Percentiles rank a stretch among this genome's conserved stretches.
phyloP scores from a whole-genome alignment of 2,888 invertebrate species.

The Hypolimnas misippus region DNA sequence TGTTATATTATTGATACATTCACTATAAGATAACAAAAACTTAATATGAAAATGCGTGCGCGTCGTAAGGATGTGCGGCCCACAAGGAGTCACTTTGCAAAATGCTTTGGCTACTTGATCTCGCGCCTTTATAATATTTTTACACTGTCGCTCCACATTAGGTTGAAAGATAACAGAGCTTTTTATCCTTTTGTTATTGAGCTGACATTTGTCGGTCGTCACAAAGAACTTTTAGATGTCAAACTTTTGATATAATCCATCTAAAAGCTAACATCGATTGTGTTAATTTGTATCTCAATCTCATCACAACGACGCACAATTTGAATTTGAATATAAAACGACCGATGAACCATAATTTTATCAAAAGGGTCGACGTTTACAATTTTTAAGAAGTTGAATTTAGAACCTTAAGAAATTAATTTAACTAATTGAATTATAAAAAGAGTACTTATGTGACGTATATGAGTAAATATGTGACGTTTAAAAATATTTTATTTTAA shows the following conservation, averaged over 20 bases:
- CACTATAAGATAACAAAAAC: conserved; percentile 48
- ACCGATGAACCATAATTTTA: conserved; percentile 33
- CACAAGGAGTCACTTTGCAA: conserved; percentile 78
- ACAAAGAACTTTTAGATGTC: conserved; percentile 67
- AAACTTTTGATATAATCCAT: conserved; percentile 59
- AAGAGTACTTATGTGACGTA: too few species aligned
- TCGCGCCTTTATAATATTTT: conserved; percentile 80
- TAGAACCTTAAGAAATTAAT: too few species aligned
- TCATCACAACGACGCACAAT: conserved; percentile 17
- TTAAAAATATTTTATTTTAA: too few species aligned
- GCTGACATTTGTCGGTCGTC: conserved; percentile 63
- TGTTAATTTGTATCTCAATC: conserved; percentile 48
- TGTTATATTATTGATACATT: conserved; percentile 51
- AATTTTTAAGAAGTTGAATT: conserved; percentile 5
- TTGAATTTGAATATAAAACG: conserved; percentile 31
- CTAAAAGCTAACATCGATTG: conserved; percentile 55
- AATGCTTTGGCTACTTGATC: conserved; percentile 70
- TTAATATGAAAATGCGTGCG: conserved; percentile 47
- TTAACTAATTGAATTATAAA: too few species aligned
- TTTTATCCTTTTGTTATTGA: conserved; percentile 74
- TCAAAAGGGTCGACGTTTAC: conserved; percentile 7
- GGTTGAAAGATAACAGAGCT: conserved; percentile 78
- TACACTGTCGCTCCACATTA: conserved; percentile 75
- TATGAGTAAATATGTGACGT: too few species aligned
- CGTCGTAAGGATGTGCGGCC: conserved; percentile 71